Evolutionary conservation across 2,113 vertebrate species (phyloP).

Genomic region (Zosterops japonicus): DNA sequence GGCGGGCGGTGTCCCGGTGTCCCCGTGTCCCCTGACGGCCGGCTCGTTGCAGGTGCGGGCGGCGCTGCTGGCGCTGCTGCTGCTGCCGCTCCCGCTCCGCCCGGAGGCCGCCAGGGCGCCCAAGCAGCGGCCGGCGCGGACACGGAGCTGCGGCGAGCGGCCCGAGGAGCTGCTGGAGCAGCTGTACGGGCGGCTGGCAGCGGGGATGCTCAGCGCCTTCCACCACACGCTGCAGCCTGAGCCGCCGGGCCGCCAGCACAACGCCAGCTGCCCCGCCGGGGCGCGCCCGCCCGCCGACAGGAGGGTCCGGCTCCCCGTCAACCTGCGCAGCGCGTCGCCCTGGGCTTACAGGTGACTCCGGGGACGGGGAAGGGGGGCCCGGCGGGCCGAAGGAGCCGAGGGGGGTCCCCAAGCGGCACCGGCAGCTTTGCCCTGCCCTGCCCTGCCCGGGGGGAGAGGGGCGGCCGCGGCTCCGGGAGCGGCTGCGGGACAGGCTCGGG

Average conservation of each 20-base stretch:
- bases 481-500: too few species aligned
- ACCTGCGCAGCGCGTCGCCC: slow-evolving; percentile 90
- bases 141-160: slow-evolving; percentile 82
- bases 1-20: background rate
- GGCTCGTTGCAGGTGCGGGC: slow-evolving; percentile 37
- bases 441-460: background rate
- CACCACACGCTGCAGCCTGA: slow-evolving; percentile 91
- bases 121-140: slow-evolving; percentile 70
- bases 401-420: background rate
- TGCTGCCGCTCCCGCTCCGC: slow-evolving; percentile 53
- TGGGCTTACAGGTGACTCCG: slow-evolving; percentile 90
- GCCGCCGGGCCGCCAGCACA: slow-evolving; percentile 78
- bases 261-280: slow-evolving; percentile 82
- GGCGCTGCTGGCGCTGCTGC: slow-evolving; percentile 51
- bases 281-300: slow-evolving; percentile 60
- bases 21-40: slow-evolving; percentile 13
- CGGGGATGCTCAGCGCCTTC: slow-evolving; percentile 90
- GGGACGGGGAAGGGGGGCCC: background rate
- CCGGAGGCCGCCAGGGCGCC: slow-evolving; percentile 41
- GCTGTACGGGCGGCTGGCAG: slow-evolving; percentile 90
- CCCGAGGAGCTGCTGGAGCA: slow-evolving; percentile 93
- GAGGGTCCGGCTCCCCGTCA: slow-evolving; percentile 81
- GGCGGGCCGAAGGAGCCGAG: background rate
- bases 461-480: fast-evolving
- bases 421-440: background rate